A percentile compares a stretch with the other conserved stretches of the same genome.
Conservation (phyloP, 1,140 invertebrate species). For the Potamilus streckersoni region DNA sequence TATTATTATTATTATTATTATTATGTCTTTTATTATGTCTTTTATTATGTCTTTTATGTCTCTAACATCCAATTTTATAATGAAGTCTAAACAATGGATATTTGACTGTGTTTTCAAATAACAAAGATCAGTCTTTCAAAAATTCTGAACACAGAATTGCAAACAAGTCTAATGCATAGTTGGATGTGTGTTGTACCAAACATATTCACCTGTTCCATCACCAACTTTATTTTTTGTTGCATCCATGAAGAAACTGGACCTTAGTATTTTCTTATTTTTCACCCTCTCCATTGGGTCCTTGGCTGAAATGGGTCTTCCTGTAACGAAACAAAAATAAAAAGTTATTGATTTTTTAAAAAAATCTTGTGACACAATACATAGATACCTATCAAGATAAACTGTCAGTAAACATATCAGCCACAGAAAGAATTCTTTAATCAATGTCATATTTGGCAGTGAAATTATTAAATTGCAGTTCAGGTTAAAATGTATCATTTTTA, state of each 20-base stretch:
- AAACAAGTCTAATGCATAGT: too few species aligned
- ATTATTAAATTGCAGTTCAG: not conserved
- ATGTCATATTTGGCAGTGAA: not conserved
- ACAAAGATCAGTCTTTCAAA: too few species aligned
- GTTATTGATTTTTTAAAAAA: not conserved
- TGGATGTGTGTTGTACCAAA: too few species aligned
- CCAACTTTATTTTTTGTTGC: constrained; percentile 38
- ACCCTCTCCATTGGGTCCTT: constrained; percentile 61
- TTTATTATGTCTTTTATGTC: too few species aligned
- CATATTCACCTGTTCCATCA: constrained; percentile 45
- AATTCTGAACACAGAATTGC: too few species aligned
- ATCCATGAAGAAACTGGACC: constrained; percentile 60
- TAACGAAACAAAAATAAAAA: not conserved
- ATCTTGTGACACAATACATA: not conserved
- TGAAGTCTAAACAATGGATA: too few species aligned
- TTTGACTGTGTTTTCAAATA: too few species aligned
- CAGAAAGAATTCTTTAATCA: not conserved
- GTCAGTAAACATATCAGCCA: not conserved
- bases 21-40: too few species aligned
- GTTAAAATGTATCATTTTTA: not conserved
- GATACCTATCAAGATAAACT: not conserved
- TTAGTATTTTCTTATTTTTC: constrained; percentile 37
- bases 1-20: too few species aligned
- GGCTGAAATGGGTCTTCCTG: constrained; percentile 49
- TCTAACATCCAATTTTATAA: too few species aligned